These are phyloP conservation scores for Peromyscus attwateri DNA, from an alignment of 2,797 vertebrate genomes.

Conservation along the genomic window DNA sequence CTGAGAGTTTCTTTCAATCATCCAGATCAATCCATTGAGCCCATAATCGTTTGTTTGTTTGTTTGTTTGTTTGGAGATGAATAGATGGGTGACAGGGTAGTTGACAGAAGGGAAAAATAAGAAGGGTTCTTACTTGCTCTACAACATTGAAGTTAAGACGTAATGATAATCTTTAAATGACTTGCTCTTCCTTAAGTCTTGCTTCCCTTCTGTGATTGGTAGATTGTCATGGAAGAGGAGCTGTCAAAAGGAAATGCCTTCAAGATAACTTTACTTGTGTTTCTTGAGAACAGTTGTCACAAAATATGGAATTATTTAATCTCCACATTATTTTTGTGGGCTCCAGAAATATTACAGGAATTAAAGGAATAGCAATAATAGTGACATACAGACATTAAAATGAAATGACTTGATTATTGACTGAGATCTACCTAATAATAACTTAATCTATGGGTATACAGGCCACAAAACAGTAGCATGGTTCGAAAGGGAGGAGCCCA, in stretches of 20 bases:
- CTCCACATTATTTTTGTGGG: not conserved
- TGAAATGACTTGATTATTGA: constrained; percentile 10
- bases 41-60: constrained; percentile 13
- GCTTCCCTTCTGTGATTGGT: not conserved
- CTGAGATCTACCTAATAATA: not conserved
- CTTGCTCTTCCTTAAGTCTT: not conserved
- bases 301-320: not conserved
- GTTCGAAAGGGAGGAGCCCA: not conserved
- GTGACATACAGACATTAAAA: not conserved
- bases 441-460: not conserved
- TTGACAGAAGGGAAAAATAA: constrained; percentile 18
- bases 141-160: not conserved
- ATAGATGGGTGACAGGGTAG: not conserved
- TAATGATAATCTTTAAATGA: not conserved
- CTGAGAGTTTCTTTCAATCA: not conserved
- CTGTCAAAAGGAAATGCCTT: not conserved
- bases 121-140: not conserved
- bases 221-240: not conserved
- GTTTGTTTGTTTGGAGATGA: not conserved
- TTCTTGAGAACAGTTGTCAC: not conserved
- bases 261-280: not conserved
- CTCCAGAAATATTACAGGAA: constrained; percentile 24
- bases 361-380: not conserved
- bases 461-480: not conserved
- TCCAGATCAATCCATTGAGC: not conserved